Percentiles rank a stretch among this genome's conserved stretches.
phyloP scores from a whole-genome alignment of 64 coral and sea anemone species.

The Actinia equina region DNA sequence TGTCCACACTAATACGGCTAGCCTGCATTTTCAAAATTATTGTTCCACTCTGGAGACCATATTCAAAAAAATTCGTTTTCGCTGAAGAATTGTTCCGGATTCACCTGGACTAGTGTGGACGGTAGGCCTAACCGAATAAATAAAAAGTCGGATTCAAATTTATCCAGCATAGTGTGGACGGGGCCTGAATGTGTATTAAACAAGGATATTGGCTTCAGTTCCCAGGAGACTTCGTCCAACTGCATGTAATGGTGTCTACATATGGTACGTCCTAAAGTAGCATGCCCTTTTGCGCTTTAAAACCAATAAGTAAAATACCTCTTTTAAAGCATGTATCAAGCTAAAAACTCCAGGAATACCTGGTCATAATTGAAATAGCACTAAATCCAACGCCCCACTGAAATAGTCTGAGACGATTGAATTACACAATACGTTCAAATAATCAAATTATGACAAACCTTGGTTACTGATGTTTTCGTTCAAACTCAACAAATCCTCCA shows the following conservation, averaged over 20 bases:
- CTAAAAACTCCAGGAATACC: not conserved
- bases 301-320: not conserved
- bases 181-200: too few relatives aligned
- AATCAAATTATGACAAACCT: not conserved
- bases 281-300: not conserved
- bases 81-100: too few relatives aligned
- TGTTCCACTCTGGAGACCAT: too few relatives aligned
- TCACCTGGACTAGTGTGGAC: too few relatives aligned
- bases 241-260: not conserved
- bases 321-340: not conserved
- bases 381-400: constrained; percentile 9
- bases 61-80: too few relatives aligned
- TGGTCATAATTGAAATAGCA: not conserved
- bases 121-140: too few relatives aligned
- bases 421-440: not conserved
- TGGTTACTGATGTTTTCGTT: not conserved
- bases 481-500: constrained; percentile 59
- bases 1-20: too few relatives aligned
- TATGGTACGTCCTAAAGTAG: not conserved
- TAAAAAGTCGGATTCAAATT: too few relatives aligned
- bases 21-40: too few relatives aligned
- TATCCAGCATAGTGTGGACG: too few relatives aligned
- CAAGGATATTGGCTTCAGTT: too few relatives aligned
- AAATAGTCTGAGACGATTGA: not conserved
- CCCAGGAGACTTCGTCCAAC: too few relatives aligned